Evolutionary conservation across 2,113 vertebrate species (phyloP).

Genomic region (Hypocryptadius cinnamomeus): DNA sequence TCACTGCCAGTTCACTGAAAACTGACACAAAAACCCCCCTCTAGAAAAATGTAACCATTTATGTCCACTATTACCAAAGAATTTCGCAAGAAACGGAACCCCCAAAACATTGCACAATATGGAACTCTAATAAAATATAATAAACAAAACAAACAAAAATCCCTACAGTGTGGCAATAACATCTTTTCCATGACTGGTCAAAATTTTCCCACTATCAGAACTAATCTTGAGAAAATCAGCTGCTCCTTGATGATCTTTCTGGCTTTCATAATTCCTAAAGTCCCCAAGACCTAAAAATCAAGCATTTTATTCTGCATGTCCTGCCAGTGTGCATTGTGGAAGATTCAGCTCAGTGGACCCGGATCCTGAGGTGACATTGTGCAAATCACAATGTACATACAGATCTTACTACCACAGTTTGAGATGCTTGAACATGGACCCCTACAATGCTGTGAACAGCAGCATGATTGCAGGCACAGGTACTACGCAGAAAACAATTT

Average conservation of each 20-base stretch:
- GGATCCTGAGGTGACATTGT: background rate
- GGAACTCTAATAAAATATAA: background rate
- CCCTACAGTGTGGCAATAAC: background rate
- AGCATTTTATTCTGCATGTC: background rate
- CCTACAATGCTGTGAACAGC: rapidly evolving
- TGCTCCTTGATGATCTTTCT: background rate
- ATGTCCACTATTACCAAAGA: background rate
- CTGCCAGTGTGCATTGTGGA: background rate
- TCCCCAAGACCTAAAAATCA: background rate
- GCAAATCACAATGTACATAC: background rate
- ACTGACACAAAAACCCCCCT: rapidly evolving
- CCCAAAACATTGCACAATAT: background rate
- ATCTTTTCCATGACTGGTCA: background rate
- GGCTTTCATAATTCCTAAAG: background rate
- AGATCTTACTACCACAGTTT: background rate
- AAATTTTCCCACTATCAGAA: background rate
- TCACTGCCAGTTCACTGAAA: background rate
- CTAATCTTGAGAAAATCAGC: background rate
- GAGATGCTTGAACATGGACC: background rate
- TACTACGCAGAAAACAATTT: background rate
- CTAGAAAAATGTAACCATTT: background rate
- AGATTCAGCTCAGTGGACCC: background rate
- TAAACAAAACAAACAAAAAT: background rate
- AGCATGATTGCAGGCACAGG: background rate
- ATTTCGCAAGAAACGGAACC: background rate